These are phyloP conservation scores for Lepilemur ruficaudatus DNA, from an alignment of 2,797 vertebrate genomes.

Conservation along the genomic window DNA sequence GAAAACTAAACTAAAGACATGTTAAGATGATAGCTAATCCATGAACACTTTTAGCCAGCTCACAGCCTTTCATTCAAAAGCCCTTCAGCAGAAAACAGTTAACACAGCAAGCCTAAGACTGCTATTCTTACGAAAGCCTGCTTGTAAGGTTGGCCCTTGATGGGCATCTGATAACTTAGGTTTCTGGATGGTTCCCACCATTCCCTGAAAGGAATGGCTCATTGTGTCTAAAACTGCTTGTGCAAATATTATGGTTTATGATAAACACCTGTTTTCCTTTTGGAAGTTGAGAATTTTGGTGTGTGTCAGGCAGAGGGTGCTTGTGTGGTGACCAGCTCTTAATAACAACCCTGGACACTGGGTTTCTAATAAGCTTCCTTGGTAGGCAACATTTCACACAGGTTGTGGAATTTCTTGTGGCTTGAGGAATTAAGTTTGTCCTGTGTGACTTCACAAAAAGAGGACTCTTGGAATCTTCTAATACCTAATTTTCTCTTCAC, in stretches of 20 bases:
- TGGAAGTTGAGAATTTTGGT: not conserved
- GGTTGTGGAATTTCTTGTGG: not conserved
- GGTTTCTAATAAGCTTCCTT: not conserved
- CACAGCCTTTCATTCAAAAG: not conserved
- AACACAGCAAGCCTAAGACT: not conserved
- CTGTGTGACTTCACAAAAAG: not conserved
- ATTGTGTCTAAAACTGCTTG: not conserved
- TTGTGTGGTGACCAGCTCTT: not conserved
- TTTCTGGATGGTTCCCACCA: not conserved
- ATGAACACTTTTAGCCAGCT: not conserved
- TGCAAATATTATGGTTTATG: not conserved
- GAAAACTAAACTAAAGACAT: not conserved
- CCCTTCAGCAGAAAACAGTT: not conserved
- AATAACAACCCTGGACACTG: not conserved
- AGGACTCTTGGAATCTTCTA: not conserved
- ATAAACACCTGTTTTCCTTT: not conserved
- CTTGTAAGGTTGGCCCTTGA: too few relatives aligned
- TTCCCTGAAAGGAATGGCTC: not conserved
- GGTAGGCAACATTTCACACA: not conserved
- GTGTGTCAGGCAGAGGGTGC: not conserved
- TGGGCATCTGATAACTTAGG: not conserved
- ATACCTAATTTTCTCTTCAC: not conserved
- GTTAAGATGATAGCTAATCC: not conserved
- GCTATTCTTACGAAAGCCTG: not conserved
- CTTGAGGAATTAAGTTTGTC: not conserved